Evolutionary conservation across 2,113 vertebrate genomes (phyloP), one percentile per base, ranked within the genome.

Genomic region (Cyrtonyx montezumae): DNA sequence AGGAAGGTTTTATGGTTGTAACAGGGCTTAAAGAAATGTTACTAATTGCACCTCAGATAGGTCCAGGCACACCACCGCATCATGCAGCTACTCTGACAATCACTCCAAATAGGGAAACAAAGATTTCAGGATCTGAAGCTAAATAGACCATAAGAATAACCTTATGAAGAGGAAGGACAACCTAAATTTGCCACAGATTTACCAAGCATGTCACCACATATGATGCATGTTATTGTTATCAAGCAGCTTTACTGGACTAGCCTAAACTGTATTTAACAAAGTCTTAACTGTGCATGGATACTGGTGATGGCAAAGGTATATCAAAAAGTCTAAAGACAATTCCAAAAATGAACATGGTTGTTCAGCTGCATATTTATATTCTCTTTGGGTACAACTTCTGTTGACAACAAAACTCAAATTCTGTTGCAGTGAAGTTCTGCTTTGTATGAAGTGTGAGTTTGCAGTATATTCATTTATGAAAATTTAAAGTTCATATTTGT

Each of bases 1-100:
- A 79, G 67, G 46, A 92, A 90, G 40, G 17, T 55, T 96, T 90
- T 79, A 85, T 53, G 48, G 45, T 63, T 87, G 25, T n/a, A 81
- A 26, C 26, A 76, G 48, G 16, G 48, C 51, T 87, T 84, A 62
- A 92, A 91, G 43, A 66, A 13, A 1, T 73, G 26, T 37, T 89
- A 37, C 48, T 84, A 69, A 89, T 79, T 26, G 16, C 10, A 32
- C 22, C 63, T 79, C 49, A 56, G 1, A 58, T 4, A 66, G 23
- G 58, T 30, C 14, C 66, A 26, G 40, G 40, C 88, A 30, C 34
- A 6, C 84, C 56, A 79, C 66, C 13, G n/a, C 70, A 53, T 36
- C 69, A 75, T 30, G 22, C 0, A 84, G 76, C n/a, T 61, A 59
- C 26, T 43, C 37, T 61, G 34, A 15, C 58, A 75, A 58, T 79